Evolutionary conservation across 2,113 vertebrate genomes (phyloP).

Genomic region (Amblyopsis rosae): DNA sequence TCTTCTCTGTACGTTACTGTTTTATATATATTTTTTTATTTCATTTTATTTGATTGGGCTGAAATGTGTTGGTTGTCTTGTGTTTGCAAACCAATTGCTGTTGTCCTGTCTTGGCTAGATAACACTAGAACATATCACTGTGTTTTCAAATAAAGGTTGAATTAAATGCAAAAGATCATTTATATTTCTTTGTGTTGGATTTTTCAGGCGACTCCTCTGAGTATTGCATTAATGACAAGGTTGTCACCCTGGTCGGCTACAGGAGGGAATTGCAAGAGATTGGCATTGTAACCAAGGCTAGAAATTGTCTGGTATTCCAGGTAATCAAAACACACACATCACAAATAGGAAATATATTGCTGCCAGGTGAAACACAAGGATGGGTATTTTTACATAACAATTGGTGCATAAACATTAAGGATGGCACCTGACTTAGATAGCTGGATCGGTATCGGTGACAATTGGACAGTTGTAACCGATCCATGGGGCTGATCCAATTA

Average conservation of each 20-base stretch:
- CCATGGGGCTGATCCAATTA: no score
- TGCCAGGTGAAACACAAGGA: background rate
- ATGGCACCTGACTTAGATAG: no score
- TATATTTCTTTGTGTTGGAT: background rate
- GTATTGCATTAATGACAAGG: conserved; percentile 76
- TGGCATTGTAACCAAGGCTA: conserved; percentile 86
- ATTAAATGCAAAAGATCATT: background rate
- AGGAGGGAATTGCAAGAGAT: conserved; percentile 81
- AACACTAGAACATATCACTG: no score
- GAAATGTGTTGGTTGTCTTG: no score
- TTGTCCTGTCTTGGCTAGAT: no score
- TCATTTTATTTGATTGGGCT: no score
- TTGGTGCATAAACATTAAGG: background rate
- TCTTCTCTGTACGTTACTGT: no score
- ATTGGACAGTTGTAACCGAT: no score
- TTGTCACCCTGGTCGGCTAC: conserved; percentile 78
- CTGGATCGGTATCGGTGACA: no score
- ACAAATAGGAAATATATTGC: background rate
- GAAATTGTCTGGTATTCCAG: conserved; percentile 93
- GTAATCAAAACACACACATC: conserved; percentile 64
- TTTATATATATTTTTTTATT: no score
- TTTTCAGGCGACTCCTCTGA: conserved; percentile 81
- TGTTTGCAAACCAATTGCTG: no score
- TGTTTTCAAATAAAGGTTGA: background rate
- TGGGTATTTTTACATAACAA: background rate